phyloP scores from a whole-genome alignment of 2,113 vertebrate genomes.

The Osmerus mordax region DNA sequence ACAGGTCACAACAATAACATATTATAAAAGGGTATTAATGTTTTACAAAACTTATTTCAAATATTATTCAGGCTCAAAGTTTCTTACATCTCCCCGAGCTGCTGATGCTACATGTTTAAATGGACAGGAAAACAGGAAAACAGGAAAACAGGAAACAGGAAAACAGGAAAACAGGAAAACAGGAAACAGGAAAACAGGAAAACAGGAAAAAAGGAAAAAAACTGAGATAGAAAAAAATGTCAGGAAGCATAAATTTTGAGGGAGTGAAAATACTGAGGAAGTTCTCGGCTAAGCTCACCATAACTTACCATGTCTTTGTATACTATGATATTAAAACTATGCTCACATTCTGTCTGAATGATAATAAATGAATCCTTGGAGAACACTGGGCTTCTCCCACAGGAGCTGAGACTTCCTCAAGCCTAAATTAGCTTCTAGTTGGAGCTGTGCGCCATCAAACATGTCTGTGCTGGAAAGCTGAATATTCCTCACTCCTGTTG shows the following conservation, averaged over 20 bases:
- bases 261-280: conserved; percentile 65
- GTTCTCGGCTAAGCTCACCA: conserved; percentile 55
- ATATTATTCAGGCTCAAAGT: neutral
- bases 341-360: conserved; percentile 56
- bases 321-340: conserved; percentile 68
- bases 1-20: too few relatives aligned
- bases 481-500: neutral
- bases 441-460: neutral
- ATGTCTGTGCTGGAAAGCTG: neutral
- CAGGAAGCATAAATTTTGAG: conserved; percentile 60
- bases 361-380: conserved; percentile 56
- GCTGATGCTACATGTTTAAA: conserved; percentile 29
- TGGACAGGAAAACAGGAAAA: conserved; percentile 4
- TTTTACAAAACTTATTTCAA: too few relatives aligned
- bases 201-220: conserved; percentile 48
- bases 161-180: too few relatives aligned
- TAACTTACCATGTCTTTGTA: conserved; percentile 61
- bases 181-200: conserved; percentile 20
- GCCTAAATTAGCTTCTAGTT: neutral
- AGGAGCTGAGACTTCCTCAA: neutral
- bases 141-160: too few relatives aligned
- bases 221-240: conserved; percentile 45
- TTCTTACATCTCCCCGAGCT: neutral
- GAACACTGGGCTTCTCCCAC: conserved; percentile 27
- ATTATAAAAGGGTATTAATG: too few relatives aligned